Evolutionary conservation across 2,113 vertebrate genomes (phyloP), one percentile per base, ranked within the genome.

Genomic region (Empidonax alnorum): DNA sequence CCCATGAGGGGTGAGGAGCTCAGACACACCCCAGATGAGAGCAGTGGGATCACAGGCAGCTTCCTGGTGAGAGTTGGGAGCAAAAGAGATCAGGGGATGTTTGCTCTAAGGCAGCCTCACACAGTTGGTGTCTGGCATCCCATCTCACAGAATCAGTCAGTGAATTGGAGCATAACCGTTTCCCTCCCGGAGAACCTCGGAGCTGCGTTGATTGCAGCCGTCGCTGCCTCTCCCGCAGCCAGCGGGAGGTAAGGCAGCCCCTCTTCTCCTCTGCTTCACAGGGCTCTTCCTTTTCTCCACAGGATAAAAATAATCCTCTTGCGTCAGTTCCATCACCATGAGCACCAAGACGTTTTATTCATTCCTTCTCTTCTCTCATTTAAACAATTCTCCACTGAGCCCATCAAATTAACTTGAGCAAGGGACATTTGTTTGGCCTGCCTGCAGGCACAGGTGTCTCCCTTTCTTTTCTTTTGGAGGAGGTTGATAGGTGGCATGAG

Each of bases 261-360:
- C 55, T 74, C 66, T 74, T 61, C 71, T 56, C 33, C 79, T 65
- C 78, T 47, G 65, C 68, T 87, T 84, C 2, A 1, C 58, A 78
- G 53, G 68, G 37, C 72, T 92, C 75, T 85, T 83, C 74, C 71
- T 86, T 87, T 92, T 82, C 83, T 84, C 85, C 56, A 20, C 0
- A 1, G 71, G 79, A 91, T 95, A 97, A 97, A 97, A 96, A 97
- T 96, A 96, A 95, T 93, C 61, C 93, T 93, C 72, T 59, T 93
- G 94, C 11, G 27, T 97, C 94, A 96, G 89, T 76, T 94, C 81
- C 90, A 94, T 95, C 90, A 81, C 61, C 0, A 2, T 59, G 92
- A 96, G 80, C 81, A 90, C 86, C 3, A 3, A 95, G 90, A 88
- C 56, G 14, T 80, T 89, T 80, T 77, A 92, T 84, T 97, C 72